These are phyloP conservation scores for Myotis findleyi DNA, from an alignment of 2,797 vertebrate species.

Conservation along the genomic window DNA sequence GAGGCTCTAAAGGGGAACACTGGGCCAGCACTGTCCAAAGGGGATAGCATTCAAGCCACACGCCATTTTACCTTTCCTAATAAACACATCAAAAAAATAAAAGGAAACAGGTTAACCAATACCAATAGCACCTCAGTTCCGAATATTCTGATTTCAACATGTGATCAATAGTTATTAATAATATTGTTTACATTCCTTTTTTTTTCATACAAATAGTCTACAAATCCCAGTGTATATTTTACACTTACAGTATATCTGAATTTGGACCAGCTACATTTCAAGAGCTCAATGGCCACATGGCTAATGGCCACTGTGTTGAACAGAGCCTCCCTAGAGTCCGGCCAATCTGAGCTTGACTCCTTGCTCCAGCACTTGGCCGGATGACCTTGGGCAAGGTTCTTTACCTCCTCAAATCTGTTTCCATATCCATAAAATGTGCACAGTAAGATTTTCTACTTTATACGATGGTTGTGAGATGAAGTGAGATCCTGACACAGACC, in stretches of 20 bases:
- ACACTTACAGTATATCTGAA: not conserved
- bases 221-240: not conserved
- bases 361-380: not conserved
- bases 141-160: not conserved
- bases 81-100: not conserved
- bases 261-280: not conserved
- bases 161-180: not conserved
- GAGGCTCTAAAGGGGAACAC: not conserved
- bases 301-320: not conserved
- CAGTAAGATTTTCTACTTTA: not conserved
- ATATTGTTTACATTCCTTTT: not conserved
- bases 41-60: not conserved
- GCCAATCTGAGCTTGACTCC: not conserved
- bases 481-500: not conserved
- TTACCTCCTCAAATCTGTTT: not conserved
- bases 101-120: not conserved
- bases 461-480: conserved; percentile 20
- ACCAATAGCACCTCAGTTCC: not conserved
- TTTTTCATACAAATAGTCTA: not conserved
- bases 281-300: not conserved
- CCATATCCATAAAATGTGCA: not conserved
- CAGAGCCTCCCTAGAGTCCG: not conserved
- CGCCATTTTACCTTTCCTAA: not conserved
- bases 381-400: not conserved
- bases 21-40: not conserved